phyloP scores from a whole-genome alignment of 2,797 vertebrate species.

The Semaprochilodus insignis region DNA sequence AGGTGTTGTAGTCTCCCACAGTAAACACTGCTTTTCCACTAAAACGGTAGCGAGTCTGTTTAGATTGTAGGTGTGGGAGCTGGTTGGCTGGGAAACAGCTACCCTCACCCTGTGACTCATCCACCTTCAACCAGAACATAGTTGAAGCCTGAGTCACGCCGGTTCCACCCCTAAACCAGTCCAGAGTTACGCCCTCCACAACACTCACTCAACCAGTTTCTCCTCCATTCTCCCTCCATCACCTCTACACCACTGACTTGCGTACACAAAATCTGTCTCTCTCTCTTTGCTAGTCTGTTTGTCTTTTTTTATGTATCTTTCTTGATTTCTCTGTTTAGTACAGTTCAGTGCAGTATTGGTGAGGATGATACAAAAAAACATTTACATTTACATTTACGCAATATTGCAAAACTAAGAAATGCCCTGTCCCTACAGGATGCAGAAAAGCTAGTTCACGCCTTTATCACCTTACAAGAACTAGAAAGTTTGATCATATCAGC shows the following conservation, averaged over 20 bases:
- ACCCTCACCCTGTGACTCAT: slow-evolving; percentile 75
- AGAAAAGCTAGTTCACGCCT: too few relatives aligned
- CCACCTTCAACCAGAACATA: slow-evolving; percentile 81
- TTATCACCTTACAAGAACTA: too few relatives aligned
- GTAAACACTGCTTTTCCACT: slow-evolving; percentile 5
- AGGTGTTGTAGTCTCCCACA: neutral
- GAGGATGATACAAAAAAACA: too few relatives aligned
- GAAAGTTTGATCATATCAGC: too few relatives aligned
- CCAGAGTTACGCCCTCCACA: slow-evolving; percentile 64
- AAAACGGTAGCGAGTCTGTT: slow-evolving; percentile 21
- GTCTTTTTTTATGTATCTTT: neutral
- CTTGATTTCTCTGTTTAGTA: neutral
- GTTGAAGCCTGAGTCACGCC: slow-evolving; percentile 77
- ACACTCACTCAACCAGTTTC: slow-evolving; percentile 74
- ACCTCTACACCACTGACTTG: neutral
- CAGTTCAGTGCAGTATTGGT: too few relatives aligned
- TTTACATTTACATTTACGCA: too few relatives aligned
- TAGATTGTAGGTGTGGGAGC: slow-evolving; percentile 34
- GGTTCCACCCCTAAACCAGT: slow-evolving; percentile 74
- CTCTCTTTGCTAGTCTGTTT: too few relatives aligned
- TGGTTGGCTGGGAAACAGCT: slow-evolving; percentile 61
- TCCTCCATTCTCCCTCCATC: slow-evolving; percentile 30
- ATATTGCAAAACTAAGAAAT: too few relatives aligned
- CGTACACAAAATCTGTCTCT: slow-evolving; percentile 7
- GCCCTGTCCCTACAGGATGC: too few relatives aligned